Conservation (phyloP, 2,888 invertebrate genomes). For the Tiliacea citrago region DNA sequence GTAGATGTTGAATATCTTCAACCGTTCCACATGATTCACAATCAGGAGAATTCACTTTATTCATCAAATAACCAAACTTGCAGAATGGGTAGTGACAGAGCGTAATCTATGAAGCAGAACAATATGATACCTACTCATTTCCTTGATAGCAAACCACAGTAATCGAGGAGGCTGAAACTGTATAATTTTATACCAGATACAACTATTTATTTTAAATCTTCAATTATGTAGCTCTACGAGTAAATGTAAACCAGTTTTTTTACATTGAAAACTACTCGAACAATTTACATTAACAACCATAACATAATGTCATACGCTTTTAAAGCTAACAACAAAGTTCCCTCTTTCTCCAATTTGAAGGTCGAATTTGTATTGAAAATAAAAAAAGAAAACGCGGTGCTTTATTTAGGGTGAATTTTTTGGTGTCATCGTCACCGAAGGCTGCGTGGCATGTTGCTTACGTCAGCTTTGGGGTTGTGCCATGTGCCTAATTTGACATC, state of each 20-base stretch:
- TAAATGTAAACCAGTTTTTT: background rate
- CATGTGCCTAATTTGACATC: constrained; percentile 61
- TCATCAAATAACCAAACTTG: too few species aligned
- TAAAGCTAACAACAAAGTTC: constrained; percentile 30
- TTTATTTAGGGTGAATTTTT: constrained; percentile 76
- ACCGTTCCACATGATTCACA: too few species aligned
- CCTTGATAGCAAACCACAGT: too few species aligned
- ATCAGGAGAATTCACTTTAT: too few species aligned
- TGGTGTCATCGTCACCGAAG: constrained; percentile 72
- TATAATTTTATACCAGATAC: too few species aligned
- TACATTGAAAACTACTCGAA: background rate
- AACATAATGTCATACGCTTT: background rate
- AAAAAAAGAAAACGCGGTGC: constrained; percentile 55
- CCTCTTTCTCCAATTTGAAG: constrained; percentile 38
- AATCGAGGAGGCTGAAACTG: too few species aligned
- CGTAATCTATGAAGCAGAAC: too few species aligned
- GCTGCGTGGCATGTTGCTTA: constrained; percentile 67
- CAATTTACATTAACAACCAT: constrained; percentile 8
- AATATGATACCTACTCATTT: too few species aligned
- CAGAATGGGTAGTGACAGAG: too few species aligned
- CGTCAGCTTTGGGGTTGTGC: constrained; percentile 66
- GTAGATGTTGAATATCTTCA: too few species aligned
- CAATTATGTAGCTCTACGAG: background rate
- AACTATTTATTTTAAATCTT: background rate
- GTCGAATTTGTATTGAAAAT: constrained; percentile 51